Evolutionary conservation across 2,888 invertebrate species (phyloP).

Genomic region (Brachycybe producta): DNA sequence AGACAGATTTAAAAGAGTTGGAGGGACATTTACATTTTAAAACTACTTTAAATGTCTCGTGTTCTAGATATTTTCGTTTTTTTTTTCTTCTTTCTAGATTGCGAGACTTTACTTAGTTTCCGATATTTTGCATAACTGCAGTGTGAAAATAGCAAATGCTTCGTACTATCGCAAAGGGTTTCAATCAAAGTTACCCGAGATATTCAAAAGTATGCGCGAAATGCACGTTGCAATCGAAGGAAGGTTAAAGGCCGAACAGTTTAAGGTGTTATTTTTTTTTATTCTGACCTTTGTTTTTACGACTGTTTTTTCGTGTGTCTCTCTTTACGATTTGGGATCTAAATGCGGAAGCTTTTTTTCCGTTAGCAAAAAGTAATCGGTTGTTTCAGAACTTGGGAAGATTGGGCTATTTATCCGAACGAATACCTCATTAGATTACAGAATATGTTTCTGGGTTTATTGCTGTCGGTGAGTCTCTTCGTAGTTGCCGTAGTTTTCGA

Average conservation of each 20-base stretch:
- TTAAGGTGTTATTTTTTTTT: conserved; percentile 45
- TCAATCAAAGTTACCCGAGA: conserved; percentile 61
- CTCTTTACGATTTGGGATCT: conserved; percentile 2
- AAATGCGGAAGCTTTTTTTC: conserved; percentile 15
- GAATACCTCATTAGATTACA: conserved; percentile 78
- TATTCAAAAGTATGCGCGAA: conserved; percentile 61
- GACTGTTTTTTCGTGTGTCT: conserved; percentile 4
- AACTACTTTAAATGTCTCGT: conserved; percentile 7
- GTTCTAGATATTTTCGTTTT: not conserved
- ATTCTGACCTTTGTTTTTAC: conserved; percentile 4
- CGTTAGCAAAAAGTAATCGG: conserved; percentile 62
- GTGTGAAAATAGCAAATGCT: conserved; percentile 89
- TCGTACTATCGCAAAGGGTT: conserved; percentile 84
- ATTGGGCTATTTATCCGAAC: conserved; percentile 89
- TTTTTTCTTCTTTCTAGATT: conserved; percentile 39
- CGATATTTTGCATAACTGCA: conserved; percentile 93
- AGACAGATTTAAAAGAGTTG: too few species aligned
- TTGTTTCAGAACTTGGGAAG: conserved; percentile 92
- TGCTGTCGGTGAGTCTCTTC: too few species aligned
- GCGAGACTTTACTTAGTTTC: conserved; percentile 88
- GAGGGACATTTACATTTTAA: not conserved
- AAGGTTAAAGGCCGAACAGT: conserved; percentile 86
- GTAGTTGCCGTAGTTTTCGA: too few species aligned
- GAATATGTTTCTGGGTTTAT: conserved; percentile 75
- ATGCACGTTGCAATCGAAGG: conserved; percentile 63